Evolutionary conservation across 2,888 invertebrate species (phyloP).

Genomic region (Acrobasis suavella): DNA sequence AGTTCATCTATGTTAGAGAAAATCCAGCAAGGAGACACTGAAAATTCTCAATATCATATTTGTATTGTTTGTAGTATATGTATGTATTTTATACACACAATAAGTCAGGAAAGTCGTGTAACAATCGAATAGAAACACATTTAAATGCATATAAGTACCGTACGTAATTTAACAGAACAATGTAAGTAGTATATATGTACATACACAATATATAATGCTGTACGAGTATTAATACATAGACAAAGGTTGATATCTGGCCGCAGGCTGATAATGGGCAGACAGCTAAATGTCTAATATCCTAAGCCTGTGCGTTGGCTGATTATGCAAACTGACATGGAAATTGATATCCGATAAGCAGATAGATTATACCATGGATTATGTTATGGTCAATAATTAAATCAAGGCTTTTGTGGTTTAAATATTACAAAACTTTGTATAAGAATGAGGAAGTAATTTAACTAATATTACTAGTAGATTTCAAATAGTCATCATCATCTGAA

Average conservation of each 20-base stretch:
- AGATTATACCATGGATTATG: background rate
- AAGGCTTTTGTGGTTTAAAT: too few relatives aligned
- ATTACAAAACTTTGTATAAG: too few relatives aligned
- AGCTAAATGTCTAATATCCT: slow-evolving; percentile 2
- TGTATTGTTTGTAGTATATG: too few relatives aligned
- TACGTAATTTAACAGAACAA: background rate
- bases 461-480: too few relatives aligned
- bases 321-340: slow-evolving; percentile 12
- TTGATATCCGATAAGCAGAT: slow-evolving; percentile 2
- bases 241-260: background rate
- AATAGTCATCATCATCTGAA: too few relatives aligned
- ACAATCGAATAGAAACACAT: background rate
- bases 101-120: background rate
- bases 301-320: slow-evolving; percentile 5
- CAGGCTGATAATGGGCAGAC: background rate
- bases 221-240: background rate
- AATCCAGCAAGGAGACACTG: too few relatives aligned
- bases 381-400: too few relatives aligned
- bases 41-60: too few relatives aligned
- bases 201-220: background rate
- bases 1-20: too few relatives aligned
- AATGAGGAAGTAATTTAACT: too few relatives aligned
- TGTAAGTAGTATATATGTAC: background rate
- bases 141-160: background rate
- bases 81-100: too few relatives aligned